These are phyloP conservation scores for Calephelis nemesis DNA, from an alignment of 1,140 invertebrate genomes.

Conservation along the genomic window DNA sequence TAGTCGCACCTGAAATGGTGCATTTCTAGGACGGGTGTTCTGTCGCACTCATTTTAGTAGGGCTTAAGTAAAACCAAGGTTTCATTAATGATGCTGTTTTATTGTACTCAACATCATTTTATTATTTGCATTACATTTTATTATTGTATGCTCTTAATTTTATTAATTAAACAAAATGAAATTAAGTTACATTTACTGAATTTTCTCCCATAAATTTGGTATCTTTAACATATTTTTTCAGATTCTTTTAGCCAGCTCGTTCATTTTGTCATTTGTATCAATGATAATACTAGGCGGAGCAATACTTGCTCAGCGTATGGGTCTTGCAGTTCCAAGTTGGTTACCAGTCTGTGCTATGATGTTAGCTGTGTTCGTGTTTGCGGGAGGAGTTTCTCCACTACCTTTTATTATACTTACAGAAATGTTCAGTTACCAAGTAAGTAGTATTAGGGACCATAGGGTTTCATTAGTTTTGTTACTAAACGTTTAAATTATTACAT, in stretches of 20 bases:
- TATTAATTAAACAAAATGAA: no score
- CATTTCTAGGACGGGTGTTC: no score
- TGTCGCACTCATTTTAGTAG: no score
- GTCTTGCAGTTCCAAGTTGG: constrained; percentile 44
- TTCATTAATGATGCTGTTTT: no score
- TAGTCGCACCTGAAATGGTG: no score
- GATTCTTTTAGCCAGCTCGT: constrained; percentile 36
- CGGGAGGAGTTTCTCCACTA: constrained; percentile 41
- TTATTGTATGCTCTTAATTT: no score
- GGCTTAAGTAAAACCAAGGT: no score
- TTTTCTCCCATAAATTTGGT: background rate
- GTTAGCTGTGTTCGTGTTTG: constrained; percentile 38
- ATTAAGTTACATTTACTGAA: no score
- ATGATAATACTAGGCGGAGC: constrained; percentile 37
- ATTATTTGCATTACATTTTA: no score
- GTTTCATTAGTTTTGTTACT: no score
- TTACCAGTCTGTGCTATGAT: constrained; percentile 46
- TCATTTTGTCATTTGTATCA: constrained; percentile 31
- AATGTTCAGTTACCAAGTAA: constrained; percentile 56
- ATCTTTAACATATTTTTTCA: constrained; percentile 30
- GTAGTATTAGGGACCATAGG: background rate
- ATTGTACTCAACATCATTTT: no score
- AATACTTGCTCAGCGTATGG: constrained; percentile 35
- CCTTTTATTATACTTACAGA: constrained; percentile 55
- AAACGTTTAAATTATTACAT: no score